Percentiles rank a stretch among this genome's conserved stretches.
phyloP scores from a whole-genome alignment of 2,113 vertebrate genomes.

The Apistogramma diplotaenia region DNA sequence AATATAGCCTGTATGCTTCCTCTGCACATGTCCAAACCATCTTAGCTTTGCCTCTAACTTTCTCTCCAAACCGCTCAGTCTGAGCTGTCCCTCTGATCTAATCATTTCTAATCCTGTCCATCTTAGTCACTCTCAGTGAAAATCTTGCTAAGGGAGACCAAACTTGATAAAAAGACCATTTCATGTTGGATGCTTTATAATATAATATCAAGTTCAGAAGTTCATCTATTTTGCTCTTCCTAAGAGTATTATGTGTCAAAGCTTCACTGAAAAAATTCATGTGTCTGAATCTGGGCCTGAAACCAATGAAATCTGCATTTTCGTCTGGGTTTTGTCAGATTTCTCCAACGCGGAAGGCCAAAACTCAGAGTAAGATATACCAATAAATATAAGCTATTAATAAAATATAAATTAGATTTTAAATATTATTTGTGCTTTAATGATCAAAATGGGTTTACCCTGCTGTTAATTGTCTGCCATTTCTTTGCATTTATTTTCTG shows the following conservation, averaged over 20 bases:
- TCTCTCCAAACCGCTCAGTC: not conserved
- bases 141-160: not conserved
- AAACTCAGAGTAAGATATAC: not conserved
- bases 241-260: not conserved
- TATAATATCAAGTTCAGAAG: not conserved
- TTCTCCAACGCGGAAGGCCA: not conserved
- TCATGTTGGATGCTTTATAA: not conserved
- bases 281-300: not conserved
- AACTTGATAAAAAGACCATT: not conserved
- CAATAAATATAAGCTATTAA: not conserved
- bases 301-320: not conserved
- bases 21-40: not conserved
- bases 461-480: not conserved
- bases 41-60: not conserved
- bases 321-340: not conserved
- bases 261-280: not conserved
- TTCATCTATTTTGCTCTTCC: not conserved
- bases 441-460: not conserved
- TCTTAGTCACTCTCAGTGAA: not conserved
- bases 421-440: not conserved
- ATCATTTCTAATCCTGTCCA: not conserved
- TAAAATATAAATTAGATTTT: not conserved
- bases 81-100: not conserved
- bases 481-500: not conserved
- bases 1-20: not conserved